These are phyloP conservation scores for Ibycter americanus DNA, from an alignment of 2,797 vertebrate genomes.

Conservation along the genomic window DNA sequence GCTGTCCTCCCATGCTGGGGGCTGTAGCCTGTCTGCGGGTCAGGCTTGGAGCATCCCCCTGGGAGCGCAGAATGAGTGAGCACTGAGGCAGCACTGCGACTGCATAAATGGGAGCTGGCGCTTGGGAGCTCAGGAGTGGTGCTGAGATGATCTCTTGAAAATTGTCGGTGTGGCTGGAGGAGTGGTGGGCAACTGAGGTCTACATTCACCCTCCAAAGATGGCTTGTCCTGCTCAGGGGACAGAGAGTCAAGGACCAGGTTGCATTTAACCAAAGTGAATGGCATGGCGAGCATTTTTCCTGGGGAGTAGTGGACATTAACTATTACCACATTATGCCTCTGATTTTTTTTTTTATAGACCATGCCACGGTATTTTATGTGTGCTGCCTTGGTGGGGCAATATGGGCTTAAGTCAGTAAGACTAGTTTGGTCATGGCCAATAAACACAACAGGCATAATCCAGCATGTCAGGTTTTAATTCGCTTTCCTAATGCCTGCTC, in stretches of 20 bases:
- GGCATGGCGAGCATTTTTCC: not conserved
- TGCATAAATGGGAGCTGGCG: not conserved
- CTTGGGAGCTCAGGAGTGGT: not conserved
- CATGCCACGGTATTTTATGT: conserved; percentile 1
- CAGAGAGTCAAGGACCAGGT: not conserved
- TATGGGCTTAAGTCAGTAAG: not conserved
- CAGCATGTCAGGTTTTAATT: conserved; percentile 19
- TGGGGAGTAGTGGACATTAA: not conserved
- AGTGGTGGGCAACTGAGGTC: not conserved
- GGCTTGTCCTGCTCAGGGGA: not conserved
- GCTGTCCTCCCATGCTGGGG: accelerated
- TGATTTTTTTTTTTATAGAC: not conserved
- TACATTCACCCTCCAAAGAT: not conserved
- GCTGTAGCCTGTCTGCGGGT: not conserved
- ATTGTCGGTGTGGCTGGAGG: not conserved
- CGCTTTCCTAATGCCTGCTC: conserved; percentile 42
- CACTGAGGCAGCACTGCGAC: accelerated
- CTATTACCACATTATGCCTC: not conserved
- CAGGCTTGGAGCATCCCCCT: not conserved
- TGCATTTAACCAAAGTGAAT: not conserved
- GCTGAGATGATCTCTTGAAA: not conserved
- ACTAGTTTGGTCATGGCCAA: conserved; percentile 36
- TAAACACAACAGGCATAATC: conserved; percentile 36
- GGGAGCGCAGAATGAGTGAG: not conserved
- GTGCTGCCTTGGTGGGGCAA: not conserved